Evolutionary conservation across 1,140 invertebrate species (phyloP).

Genomic region (Hyposmocoma kahamanoa): DNA sequence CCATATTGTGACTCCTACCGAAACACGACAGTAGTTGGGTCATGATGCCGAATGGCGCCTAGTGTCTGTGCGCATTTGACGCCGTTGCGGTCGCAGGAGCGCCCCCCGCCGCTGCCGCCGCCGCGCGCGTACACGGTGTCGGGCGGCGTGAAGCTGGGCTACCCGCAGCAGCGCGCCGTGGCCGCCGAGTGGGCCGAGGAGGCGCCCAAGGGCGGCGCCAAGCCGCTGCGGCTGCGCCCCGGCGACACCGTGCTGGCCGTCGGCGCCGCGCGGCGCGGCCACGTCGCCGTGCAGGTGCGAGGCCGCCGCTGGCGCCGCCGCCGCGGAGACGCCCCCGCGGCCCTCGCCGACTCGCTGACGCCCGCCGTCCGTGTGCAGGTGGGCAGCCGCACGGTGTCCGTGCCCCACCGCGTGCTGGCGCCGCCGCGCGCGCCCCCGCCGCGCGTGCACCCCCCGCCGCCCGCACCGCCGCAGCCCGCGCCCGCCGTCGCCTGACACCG

Average conservation of each 20-base stretch:
- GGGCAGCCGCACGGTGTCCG: conserved; percentile 30
- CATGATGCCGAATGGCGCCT: too few relatives aligned
- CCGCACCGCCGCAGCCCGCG: conserved; percentile 27
- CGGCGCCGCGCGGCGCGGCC: conserved; percentile 52
- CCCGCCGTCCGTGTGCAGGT: conserved; percentile 23
- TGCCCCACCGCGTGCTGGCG: conserved; percentile 50
- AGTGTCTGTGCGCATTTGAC: conserved; percentile 89
- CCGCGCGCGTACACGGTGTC: conserved; percentile 92
- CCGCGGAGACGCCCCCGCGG: conserved; percentile 47
- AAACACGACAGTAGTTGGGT: too few relatives aligned
- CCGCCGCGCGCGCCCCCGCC: conserved; percentile 41
- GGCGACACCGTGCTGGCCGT: conserved; percentile 58
- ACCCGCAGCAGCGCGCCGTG: conserved; percentile 93
- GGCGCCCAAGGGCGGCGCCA: conserved; percentile 45
- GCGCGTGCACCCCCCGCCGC: conserved; percentile 24
- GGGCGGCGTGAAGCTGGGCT: conserved; percentile 93
- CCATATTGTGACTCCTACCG: too few relatives aligned
- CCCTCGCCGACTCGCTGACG: conserved; percentile 44
- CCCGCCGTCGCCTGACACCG: conserved; percentile 18
- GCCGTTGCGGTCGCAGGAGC: conserved; percentile 87
- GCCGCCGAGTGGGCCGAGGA: conserved; percentile 88
- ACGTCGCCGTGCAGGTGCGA: conserved; percentile 42
- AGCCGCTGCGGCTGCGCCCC: conserved; percentile 69
- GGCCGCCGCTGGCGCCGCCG: conserved; percentile 17
- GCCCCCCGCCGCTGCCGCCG: conserved; percentile 91